Percentiles rank a stretch among this genome's conserved stretches.
phyloP scores from a whole-genome alignment of 2,113 vertebrate species.

The Enhydra lutris region DNA sequence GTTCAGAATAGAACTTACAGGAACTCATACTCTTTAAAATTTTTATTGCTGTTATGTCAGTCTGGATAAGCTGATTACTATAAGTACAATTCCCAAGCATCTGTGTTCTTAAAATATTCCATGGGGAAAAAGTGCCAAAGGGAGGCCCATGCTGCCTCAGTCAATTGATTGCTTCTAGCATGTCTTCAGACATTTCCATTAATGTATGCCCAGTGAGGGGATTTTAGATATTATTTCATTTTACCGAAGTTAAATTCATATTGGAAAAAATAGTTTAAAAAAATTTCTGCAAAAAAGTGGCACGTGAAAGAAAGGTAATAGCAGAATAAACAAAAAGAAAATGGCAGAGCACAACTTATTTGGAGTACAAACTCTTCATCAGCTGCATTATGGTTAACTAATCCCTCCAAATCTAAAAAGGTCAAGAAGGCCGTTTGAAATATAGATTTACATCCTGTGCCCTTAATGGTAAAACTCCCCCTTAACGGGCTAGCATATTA shows the following conservation, averaged over 20 bases:
- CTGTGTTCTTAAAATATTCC: neutral
- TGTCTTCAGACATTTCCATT: neutral
- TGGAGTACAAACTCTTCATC: neutral
- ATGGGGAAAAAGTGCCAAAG: neutral
- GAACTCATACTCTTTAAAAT: neutral
- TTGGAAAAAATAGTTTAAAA: neutral
- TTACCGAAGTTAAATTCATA: neutral
- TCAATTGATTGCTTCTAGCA: neutral
- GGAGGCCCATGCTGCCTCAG: neutral
- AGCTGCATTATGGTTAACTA: neutral
- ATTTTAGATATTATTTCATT: neutral
- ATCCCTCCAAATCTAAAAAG: neutral
- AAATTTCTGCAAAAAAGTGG: neutral
- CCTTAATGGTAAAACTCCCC: neutral
- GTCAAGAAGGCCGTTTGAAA: neutral
- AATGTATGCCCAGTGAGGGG: neutral
- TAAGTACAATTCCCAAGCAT: neutral
- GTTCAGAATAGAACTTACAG: neutral
- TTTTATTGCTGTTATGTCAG: neutral
- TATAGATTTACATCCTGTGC: neutral
- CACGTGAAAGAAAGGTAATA: neutral
- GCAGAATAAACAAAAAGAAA: neutral
- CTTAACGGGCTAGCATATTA: neutral
- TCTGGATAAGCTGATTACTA: neutral
- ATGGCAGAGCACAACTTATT: neutral